Percentiles rank a stretch among this genome's conserved stretches.
phyloP scores from a whole-genome alignment of 2,888 invertebrate species.

The Tenthredo notha region DNA sequence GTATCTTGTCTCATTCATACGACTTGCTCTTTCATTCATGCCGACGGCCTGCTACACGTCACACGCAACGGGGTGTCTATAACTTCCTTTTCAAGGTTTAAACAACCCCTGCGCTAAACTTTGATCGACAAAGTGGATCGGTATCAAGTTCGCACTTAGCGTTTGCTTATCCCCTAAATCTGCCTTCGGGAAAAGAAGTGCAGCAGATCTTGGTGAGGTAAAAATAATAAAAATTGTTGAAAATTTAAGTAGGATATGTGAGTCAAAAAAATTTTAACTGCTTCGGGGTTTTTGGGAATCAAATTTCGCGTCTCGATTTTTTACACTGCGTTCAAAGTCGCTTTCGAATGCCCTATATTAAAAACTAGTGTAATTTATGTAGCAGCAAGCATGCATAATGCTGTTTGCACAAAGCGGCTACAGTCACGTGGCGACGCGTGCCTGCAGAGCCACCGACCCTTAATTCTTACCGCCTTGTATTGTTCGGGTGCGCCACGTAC shows the following conservation, averaged over 20 bases:
- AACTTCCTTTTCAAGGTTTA: conserved; percentile 53
- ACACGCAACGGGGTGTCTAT: conserved; percentile 58
- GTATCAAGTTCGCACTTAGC: conserved; percentile 19
- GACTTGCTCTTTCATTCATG: conserved; percentile 56
- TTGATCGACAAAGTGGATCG: conserved; percentile 36
- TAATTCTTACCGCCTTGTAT: conserved; percentile 67
- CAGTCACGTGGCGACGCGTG: conserved; percentile 76
- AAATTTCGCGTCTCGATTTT: background rate
- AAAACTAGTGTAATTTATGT: conserved; percentile 77
- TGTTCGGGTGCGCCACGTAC: conserved; percentile 55
- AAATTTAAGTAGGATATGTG: background rate
- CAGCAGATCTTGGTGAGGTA: background rate
- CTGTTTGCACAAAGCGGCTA: conserved; percentile 75
- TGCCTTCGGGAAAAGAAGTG: background rate
- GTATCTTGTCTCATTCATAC: conserved; percentile 58
- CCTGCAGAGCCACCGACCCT: conserved; percentile 62
- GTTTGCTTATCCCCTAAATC: background rate
- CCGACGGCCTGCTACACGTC: conserved; percentile 56
- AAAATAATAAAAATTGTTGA: background rate
- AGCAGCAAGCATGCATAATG: conserved; percentile 76
- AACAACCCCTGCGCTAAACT: background rate
- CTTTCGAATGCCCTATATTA: conserved; percentile 71
- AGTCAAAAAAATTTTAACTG: background rate
- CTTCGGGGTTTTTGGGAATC: background rate
- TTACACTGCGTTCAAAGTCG: background rate